Evolutionary conservation across 2,797 vertebrate genomes (phyloP).

Genomic region (Cygnus olor): DNA sequence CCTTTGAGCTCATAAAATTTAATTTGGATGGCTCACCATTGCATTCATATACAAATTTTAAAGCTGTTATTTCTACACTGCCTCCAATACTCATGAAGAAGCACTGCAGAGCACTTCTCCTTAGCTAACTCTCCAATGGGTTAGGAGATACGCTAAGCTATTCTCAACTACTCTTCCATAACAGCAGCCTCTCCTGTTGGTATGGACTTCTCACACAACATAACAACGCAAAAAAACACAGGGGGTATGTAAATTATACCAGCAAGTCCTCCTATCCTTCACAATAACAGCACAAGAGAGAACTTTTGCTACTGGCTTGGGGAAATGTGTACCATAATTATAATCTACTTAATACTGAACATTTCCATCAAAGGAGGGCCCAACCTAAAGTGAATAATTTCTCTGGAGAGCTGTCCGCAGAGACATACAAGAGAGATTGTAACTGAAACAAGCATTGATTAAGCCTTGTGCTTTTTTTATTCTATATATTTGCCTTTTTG

Average conservation of each 20-base stretch:
- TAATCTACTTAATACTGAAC: not conserved
- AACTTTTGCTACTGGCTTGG: not conserved
- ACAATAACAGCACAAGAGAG: not conserved
- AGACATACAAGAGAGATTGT: not conserved
- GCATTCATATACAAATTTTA: not conserved
- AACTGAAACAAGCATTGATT: not conserved
- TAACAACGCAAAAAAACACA: not conserved
- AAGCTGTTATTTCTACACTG: not conserved
- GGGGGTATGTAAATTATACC: not conserved
- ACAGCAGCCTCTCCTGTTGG: not conserved
- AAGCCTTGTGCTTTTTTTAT: not conserved
- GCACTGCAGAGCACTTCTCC: not conserved
- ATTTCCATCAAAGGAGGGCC: not conserved
- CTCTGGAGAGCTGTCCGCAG: not conserved
- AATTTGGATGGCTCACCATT: not conserved
- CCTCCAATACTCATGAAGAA: not conserved
- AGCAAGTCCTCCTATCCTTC: not conserved
- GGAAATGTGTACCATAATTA: not conserved
- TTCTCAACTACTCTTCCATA: not conserved
- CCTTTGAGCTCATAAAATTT: not conserved
- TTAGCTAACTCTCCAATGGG: not conserved
- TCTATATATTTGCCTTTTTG: not conserved
- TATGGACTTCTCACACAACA: not conserved
- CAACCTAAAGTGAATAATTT: not conserved
- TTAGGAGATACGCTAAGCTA: not conserved